Percentiles rank a stretch among this genome's conserved stretches.
Conservation (phyloP, 2,113 vertebrate species). For the Passerina amoena region DNA sequence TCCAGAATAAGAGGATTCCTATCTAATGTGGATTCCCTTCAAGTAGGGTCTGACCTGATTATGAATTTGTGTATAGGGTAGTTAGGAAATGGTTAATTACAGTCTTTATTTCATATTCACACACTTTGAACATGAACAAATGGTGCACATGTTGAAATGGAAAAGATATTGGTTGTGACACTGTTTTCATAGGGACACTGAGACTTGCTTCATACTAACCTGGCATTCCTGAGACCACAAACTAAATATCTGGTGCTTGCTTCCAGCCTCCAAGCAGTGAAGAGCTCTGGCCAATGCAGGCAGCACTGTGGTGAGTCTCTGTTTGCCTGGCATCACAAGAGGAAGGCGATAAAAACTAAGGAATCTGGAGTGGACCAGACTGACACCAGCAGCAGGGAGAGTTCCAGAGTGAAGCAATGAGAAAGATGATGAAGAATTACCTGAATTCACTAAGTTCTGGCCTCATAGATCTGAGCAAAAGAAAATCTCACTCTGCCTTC, state of each 20-base stretch:
- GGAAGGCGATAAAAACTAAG: neutral
- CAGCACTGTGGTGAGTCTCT: neutral
- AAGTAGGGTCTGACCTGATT: neutral
- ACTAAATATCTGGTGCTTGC: no score
- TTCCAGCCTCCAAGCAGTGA: neutral
- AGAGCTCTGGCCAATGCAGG: neutral
- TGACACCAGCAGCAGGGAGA: neutral
- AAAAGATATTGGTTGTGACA: neutral
- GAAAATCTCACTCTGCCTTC: neutral
- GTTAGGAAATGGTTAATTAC: neutral
- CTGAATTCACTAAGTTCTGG: neutral
- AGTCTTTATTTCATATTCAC: neutral
- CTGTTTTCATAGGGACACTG: neutral
- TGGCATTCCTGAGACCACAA: neutral
- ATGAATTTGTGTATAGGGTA: neutral
- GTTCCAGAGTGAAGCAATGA: neutral
- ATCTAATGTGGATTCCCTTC: neutral
- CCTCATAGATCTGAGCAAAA: neutral
- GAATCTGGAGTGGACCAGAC: neutral
- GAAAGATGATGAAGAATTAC: neutral
- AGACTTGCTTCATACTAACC: neutral
- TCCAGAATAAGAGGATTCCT: neutral
- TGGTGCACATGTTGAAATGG: neutral
- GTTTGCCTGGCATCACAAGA: neutral
- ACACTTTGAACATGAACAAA: neutral